Evolutionary conservation across 2,113 vertebrate genomes (phyloP).

Genomic region (Crotalus viridis): DNA sequence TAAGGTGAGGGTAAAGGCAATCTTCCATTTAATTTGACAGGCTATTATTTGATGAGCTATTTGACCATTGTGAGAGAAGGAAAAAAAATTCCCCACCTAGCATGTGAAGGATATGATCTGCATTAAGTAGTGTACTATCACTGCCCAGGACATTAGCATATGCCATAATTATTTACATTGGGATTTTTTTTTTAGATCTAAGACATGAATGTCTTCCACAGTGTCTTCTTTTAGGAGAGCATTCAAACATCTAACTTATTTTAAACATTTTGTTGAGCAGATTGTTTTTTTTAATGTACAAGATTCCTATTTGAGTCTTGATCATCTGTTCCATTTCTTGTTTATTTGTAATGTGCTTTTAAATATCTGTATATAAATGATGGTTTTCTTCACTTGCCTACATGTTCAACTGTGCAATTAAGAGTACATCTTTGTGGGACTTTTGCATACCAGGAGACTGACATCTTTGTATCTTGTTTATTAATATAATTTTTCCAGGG

Average conservation of each 20-base stretch:
- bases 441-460: not conserved
- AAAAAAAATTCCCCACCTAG: not conserved
- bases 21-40: not conserved
- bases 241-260: not conserved
- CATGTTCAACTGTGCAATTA: not conserved
- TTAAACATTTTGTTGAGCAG: not conserved
- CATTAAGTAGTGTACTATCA: not conserved
- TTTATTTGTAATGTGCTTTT: not conserved
- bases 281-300: not conserved
- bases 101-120: not conserved
- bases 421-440: not conserved
- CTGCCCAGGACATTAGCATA: not conserved
- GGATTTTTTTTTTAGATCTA: not conserved
- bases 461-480: not conserved
- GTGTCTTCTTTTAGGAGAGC: not conserved
- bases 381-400: not conserved
- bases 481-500: not conserved
- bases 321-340: not conserved
- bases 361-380: conserved; percentile 1
- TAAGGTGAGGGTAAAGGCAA: not conserved
- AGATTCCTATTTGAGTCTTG: not conserved
- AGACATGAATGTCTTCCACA: not conserved
- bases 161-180: not conserved
- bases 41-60: not conserved
- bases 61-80: not conserved